Evolutionary conservation across 2,113 vertebrate genomes (phyloP).

Genomic region (Megatriorchis doriae): DNA sequence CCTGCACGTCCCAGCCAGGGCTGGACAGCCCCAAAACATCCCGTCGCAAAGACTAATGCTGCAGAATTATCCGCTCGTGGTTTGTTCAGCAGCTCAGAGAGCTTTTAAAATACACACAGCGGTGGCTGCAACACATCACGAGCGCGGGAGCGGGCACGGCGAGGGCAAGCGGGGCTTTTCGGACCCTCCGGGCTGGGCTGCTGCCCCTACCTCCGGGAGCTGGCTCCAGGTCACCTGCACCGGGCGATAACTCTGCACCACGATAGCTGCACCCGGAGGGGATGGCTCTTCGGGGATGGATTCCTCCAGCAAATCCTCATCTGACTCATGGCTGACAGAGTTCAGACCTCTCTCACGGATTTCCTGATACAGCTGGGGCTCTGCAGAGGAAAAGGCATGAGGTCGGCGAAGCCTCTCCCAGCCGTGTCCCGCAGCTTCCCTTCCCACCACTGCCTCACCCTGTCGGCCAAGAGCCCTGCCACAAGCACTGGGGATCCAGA

Average conservation of each 20-base stretch:
- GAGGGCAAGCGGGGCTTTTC: no score
- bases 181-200: no score
- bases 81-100: no score
- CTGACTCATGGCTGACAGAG: slow-evolving; percentile 78
- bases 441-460: not conserved
- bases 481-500: rapidly evolving
- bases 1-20: no score
- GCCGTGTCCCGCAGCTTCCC: not conserved
- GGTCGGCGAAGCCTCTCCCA: not conserved
- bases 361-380: slow-evolving; percentile 91
- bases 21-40: no score
- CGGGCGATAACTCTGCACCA: slow-evolving; percentile 86
- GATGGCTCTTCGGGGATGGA: slow-evolving; percentile 54
- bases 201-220: slow-evolving; percentile 81
- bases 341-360: slow-evolving; percentile 90
- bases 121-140: no score
- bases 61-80: no score
- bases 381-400: slow-evolving; percentile 28
- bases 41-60: no score
- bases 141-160: no score
- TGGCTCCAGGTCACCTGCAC: slow-evolving; percentile 91
- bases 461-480: not conserved
- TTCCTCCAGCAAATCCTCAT: slow-evolving; percentile 79
- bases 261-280: slow-evolving; percentile 71
- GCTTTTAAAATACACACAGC: no score